Evolutionary conservation across 2,113 vertebrate species (phyloP), one percentile per base, ranked within the genome.

Genomic region (Lophochroa leadbeateri): DNA sequence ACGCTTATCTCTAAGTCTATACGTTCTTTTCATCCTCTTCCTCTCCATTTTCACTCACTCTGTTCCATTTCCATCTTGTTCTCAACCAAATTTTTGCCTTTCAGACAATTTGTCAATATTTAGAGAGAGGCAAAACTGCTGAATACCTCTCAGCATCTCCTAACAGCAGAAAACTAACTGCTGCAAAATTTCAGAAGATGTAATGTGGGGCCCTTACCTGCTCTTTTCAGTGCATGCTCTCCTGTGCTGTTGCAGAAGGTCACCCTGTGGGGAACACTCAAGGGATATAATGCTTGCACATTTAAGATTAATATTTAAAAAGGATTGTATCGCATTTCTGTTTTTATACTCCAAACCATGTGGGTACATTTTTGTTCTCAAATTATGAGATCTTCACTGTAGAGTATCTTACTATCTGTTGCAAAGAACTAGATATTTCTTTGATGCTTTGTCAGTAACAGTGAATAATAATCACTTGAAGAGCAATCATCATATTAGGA

Each of bases 241-340:
- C 25, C 5, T 82, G 43, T 61, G 37, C 44, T 74, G 43, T 24
- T 63, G 61, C 17, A 52, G 37, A 41, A 68, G n/a, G 12, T 68
- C 27, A 25, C 57, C 7, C n/a, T 64, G 17, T 27, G n/a, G 3
- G 14, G 5, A 68, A 2, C 8, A 69, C 33, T 24, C 8, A 29
- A 49, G 17, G 9, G 6, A 2, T 65, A 16, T 55, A 74, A 61
- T 37, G 28, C 39, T 27, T 47, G n/a, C 5, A 29, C 17, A 84
- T 79, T 21, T 24, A 61, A 72, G 37, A 10, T 16, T 4, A 9
- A 23, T 0, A 0, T 58, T 41, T 50, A 9, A 77, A 71, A 72
- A 39, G 0, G 53, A 46, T 65, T 55, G 11, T 60, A 39, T 65
- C 16, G 4, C 9, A 43, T 10, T 21, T 88, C 49, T 81, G 35